Base-by-base conservation (phyloP, 2,113 vertebrate genomes). In the Rhinolophus ferrumequinum region DNA sequence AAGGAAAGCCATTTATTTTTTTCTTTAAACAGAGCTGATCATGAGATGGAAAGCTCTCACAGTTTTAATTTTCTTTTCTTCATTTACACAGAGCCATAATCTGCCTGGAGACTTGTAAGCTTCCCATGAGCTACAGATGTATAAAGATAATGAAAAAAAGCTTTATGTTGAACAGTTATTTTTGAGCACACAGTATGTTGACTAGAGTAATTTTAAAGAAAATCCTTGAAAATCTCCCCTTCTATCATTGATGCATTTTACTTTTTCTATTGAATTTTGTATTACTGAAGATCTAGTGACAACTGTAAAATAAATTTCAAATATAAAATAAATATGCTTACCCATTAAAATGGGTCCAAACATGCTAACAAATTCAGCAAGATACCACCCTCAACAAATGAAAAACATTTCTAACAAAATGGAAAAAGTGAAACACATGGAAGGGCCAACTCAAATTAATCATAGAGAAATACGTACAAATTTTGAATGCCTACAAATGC, bases 41-140 rank as follows among this genome's bases (percentile, higher is more conserved):
- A 22, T 15, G 41, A 81, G 88, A 16, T 50, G 4, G 69, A n/a
- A 97, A 97, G 14, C 54, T 96, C 41, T 97, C 30, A 62, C 3
- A 92, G 84, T 95, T 97, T 82, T 83, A 93, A 95, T 98, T 97
- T 98, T 85, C 22, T 92, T 38, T 86, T 97, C 76, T 97, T 82
- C 16, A 6, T 95, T 98, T 98, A 92, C 79, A 90, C 66, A 95
- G 52, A 73, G 52, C 73, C 28, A 77, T 95, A 85, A 73, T 41
- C 67, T 95, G 5, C 85, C 87, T 94, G 60, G 28, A 97, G 88
- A 96, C 69, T 95, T 83, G 38, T 52, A 97, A 96, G 66, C 30
- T 91, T 98, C 94, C 47, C 82, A 30, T 52, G 75, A 84, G 70
- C 24, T 96, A 38, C 28, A 96, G 87, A 72, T 86, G 87, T 69